Percentiles rank a stretch among this genome's conserved stretches.
Evolutionary conservation across 2,888 invertebrate genomes (phyloP).

Genomic region (Pristionchus arcanus): DNA sequence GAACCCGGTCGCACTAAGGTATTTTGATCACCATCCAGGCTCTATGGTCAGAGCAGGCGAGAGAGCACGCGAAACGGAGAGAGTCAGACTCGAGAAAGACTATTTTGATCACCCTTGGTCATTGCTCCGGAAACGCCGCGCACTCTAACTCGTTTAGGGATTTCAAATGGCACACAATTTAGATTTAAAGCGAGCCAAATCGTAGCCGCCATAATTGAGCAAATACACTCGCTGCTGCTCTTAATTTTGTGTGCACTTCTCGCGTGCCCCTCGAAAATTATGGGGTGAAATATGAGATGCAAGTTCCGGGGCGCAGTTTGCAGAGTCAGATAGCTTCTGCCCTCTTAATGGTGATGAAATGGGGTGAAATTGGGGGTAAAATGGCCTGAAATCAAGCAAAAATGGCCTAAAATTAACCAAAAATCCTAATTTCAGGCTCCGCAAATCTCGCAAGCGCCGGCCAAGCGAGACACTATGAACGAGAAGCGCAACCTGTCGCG

Average conservation of each 20-base stretch:
- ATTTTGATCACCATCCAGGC: no score
- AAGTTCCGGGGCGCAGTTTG: background rate
- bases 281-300: background rate
- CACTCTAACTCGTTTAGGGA: background rate
- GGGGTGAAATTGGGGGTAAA: background rate
- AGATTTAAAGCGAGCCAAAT: background rate
- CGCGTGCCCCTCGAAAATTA: background rate
- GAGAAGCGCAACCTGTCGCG: constrained; percentile 54
- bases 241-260: background rate
- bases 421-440: background rate
- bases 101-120: background rate
- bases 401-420: background rate
- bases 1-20: background rate
- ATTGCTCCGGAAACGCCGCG: constrained; percentile 1
- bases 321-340: background rate
- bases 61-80: background rate
- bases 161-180: background rate
- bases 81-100: background rate
- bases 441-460: constrained; percentile 4
- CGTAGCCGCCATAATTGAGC: background rate
- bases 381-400: background rate
- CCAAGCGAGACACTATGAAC: constrained; percentile 38
- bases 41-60: no score
- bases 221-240: background rate
- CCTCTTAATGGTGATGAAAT: background rate